Evolutionary conservation across 1,140 invertebrate genomes (phyloP), one percentile per base, ranked within the genome.

Genomic region (Pseudomyrmex pallidus): DNA sequence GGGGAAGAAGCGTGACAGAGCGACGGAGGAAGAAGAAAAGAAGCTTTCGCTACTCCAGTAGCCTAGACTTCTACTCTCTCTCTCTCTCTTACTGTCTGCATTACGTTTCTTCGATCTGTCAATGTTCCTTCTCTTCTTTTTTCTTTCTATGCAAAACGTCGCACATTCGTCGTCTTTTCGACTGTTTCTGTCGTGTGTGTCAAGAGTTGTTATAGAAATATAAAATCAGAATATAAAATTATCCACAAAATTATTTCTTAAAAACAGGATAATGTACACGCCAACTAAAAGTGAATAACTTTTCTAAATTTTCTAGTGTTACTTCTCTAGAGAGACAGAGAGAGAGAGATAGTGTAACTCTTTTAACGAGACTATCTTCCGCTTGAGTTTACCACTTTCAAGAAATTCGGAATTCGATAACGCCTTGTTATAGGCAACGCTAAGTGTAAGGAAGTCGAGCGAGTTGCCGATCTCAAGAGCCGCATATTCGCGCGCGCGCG

Each of bases 31-130:
- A 83, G 63, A 84, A 80, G 52, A 67, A 85, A 84, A 80, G 85
- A 82, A 89, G 87, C 84, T 89, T 89, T 89, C 87, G 82, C 87
- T 87, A 89, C 88, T 66, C 35, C 5, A 86, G 84, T 89, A 84
- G 84, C 87, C 84, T 89, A 88, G 87, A 89, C 87, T 89, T 88
- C 77, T 66, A 80, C 80, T 80, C 78, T 35, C 86, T 63, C 46
- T 74, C 64, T 17, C 76, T 22, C 44, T 82, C 87, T 46, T 54
- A 63, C 64, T 82, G 72, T 59, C 63, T 67, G 59, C 70, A 73
- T 78, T 86, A 57, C 86, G 66, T 86, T 86, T 89, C 85, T 86
- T 89, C 88, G 35, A 76, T 82, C 83, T 74, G 61, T 83, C 80
- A n/a, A 70, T 64, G 62, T 76, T 68, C 12, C 54, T 88, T 85